Percentiles rank a stretch among this genome's conserved stretches.
phyloP scores from a whole-genome alignment of 2,888 invertebrate species.

The Osedax fenrisi region DNA sequence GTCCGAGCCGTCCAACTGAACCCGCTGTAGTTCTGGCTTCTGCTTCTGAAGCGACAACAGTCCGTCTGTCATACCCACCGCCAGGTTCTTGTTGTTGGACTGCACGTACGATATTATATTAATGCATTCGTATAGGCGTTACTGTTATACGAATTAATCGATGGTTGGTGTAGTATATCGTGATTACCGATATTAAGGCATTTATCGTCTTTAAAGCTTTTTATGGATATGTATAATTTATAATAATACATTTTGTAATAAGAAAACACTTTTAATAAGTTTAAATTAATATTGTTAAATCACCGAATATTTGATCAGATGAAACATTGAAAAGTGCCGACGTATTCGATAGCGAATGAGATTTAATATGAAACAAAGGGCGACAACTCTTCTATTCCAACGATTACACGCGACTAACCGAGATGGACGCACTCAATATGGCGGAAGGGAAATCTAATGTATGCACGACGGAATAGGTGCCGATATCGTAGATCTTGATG shows the following conservation, averaged over 20 bases:
- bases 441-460: slow-evolving; percentile 80
- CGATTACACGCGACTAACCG: slow-evolving; percentile 55
- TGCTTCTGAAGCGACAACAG: slow-evolving; percentile 71
- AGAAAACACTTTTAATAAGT: too few species aligned
- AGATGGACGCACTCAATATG: slow-evolving; percentile 68
- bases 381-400: background rate
- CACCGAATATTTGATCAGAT: background rate
- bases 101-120: too few species aligned
- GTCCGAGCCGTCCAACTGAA: background rate
- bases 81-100: slow-evolving; percentile 68
- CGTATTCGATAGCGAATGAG: background rate
- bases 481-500: slow-evolving; percentile 78
- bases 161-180: too few species aligned
- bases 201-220: too few species aligned
- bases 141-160: too few species aligned
- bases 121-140: too few species aligned
- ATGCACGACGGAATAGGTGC: slow-evolving; percentile 73
- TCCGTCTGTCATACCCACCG: slow-evolving; percentile 83
- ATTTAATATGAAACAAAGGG: background rate
- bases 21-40: slow-evolving; percentile 54
- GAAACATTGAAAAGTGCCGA: too few species aligned
- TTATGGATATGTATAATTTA: too few species aligned
- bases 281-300: too few species aligned
- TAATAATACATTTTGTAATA: too few species aligned
- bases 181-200: too few species aligned